Evolutionary conservation across 2,888 invertebrate species (phyloP).

Genomic region (Epistrophe eligans): DNA sequence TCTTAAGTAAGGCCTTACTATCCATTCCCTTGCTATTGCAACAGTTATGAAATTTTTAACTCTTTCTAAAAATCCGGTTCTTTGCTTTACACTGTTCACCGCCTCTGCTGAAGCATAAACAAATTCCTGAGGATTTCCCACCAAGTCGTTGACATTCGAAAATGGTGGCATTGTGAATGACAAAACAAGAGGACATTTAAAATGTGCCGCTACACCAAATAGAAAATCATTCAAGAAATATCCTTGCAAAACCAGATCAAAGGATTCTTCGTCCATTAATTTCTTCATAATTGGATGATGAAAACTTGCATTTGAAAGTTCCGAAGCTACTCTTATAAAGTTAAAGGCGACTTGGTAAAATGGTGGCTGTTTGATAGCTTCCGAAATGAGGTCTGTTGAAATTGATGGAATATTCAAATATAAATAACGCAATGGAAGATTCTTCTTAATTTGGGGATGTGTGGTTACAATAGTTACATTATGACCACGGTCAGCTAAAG

Average conservation of each 20-base stretch:
- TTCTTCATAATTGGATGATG: slow-evolving; percentile 53
- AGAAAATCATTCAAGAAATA: slow-evolving; percentile 76
- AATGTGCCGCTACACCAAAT: slow-evolving; percentile 81
- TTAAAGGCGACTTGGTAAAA: background rate
- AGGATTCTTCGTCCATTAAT: slow-evolving; percentile 72
- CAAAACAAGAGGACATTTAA: slow-evolving; percentile 80
- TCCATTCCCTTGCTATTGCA: background rate
- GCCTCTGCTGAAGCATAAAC: slow-evolving; percentile 78
- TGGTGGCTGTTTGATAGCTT: background rate
- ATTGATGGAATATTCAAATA: slow-evolving; percentile 14
- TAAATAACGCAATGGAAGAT: slow-evolving; percentile 52
- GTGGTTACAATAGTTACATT: slow-evolving; percentile 80
- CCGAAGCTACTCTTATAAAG: background rate
- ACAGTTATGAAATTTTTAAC: slow-evolving; percentile 75
- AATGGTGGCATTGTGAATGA: slow-evolving; percentile 79
- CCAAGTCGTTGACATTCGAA: slow-evolving; percentile 72
- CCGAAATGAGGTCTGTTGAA: background rate
- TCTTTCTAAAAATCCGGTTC: slow-evolving; percentile 78
- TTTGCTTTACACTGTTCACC: slow-evolving; percentile 33
- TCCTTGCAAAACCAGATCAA: slow-evolving; percentile 76
- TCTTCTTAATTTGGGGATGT: slow-evolving; percentile 60
- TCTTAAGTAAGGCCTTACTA: background rate
- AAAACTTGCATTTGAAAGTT: slow-evolving; percentile 33
- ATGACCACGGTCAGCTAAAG: slow-evolving; percentile 80
- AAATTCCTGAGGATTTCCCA: slow-evolving; percentile 79